Evolutionary conservation across 2,113 vertebrate species (phyloP).

Genomic region (Ptilorrhoa leucosticta): DNA sequence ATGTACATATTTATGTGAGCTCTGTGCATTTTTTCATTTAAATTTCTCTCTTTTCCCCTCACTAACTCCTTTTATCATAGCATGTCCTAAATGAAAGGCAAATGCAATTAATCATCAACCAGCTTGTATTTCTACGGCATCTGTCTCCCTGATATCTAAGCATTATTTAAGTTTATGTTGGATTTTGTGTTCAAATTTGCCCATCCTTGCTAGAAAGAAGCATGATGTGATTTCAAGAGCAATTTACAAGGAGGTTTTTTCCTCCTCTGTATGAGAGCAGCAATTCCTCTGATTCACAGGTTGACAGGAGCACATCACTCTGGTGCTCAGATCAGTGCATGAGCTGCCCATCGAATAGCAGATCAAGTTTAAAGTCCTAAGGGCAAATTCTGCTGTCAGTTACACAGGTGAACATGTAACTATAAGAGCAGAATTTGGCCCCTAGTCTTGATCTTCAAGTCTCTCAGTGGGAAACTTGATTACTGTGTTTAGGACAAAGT

Average conservation of each 20-base stretch:
- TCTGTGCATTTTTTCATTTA: conserved; percentile 20
- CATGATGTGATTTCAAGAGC: conserved; percentile 29
- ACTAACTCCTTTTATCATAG: conserved; percentile 30
- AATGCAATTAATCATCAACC: conserved; percentile 52
- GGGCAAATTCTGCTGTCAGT: conserved; percentile 69
- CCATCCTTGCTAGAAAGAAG: conserved; percentile 1
- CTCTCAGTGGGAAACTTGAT: conserved; percentile 51
- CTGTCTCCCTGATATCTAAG: conserved; percentile 18
- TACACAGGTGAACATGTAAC: conserved; percentile 67
- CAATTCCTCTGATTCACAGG: conserved; percentile 62
- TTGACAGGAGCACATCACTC: conserved; percentile 69
- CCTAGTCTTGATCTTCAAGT: conserved; percentile 61
- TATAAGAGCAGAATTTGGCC: conserved; percentile 62
- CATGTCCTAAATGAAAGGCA: conserved; percentile 39
- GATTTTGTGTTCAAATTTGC: conserved; percentile 34
- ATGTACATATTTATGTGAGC: conserved; percentile 20
- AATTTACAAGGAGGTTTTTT: conserved; percentile 57
- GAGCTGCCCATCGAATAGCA: conserved; percentile 59
- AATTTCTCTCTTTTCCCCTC: conserved; percentile 30
- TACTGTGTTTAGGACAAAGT: conserved; percentile 58
- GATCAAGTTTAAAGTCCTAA: conserved; percentile 70
- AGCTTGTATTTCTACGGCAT: conserved; percentile 25
- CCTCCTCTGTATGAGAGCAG: conserved; percentile 40
- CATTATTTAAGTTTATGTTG: conserved; percentile 45
- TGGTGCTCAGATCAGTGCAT: conserved; percentile 59